Conservation (phyloP, 2,113 vertebrate species). For the Mormyrus lacerda region DNA sequence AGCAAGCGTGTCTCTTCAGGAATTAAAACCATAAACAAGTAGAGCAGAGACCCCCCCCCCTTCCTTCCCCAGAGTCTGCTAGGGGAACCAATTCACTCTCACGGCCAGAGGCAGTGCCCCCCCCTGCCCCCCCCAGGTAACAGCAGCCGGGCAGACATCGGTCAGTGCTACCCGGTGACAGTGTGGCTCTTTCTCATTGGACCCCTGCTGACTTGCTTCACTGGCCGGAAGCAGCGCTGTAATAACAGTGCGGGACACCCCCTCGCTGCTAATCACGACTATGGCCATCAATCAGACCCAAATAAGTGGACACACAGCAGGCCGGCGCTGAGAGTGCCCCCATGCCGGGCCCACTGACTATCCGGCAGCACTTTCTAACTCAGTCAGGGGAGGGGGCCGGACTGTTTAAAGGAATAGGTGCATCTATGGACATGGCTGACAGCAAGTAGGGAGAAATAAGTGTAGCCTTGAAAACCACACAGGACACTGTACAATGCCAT, state of each 20-base stretch:
- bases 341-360: background rate
- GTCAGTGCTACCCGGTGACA: constrained; percentile 49
- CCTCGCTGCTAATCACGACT: constrained; percentile 70
- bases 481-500: background rate
- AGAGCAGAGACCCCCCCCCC: background rate
- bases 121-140: background rate
- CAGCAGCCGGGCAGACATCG: constrained; percentile 33
- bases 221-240: constrained; percentile 47
- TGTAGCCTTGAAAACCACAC: background rate
- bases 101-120: background rate
- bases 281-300: constrained; percentile 53
- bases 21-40: background rate
- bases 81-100: background rate
- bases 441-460: background rate
- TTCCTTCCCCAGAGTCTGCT: background rate
- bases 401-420: background rate
- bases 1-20: background rate
- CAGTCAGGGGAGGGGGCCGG: background rate
- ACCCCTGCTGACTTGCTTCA: constrained; percentile 48
- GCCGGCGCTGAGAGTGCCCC: constrained; percentile 36
- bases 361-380: background rate
- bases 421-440: no score
- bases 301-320: background rate
- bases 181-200: constrained; percentile 48
- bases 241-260: constrained; percentile 70